A percentile compares a stretch with the other conserved stretches of the same genome.
phyloP scores from a whole-genome alignment of 2,113 vertebrate genomes.

The Sterna hirundo region DNA sequence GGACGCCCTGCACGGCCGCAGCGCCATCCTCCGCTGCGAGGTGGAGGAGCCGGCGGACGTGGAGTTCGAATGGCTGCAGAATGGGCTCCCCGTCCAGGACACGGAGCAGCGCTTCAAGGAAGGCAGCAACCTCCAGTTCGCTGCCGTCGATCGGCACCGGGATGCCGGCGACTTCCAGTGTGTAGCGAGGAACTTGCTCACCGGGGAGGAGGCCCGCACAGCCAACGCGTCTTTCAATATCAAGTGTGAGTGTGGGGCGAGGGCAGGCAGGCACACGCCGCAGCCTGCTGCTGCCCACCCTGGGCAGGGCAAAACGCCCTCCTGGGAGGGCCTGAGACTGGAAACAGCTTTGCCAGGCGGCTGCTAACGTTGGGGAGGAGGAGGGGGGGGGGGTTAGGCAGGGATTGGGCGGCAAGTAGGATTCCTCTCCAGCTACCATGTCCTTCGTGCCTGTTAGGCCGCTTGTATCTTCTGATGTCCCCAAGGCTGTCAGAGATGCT shows the following conservation, averaged over 20 bases:
- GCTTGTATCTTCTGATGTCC: neutral
- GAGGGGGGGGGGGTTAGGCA: neutral
- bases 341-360: neutral
- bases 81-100: conserved; percentile 74
- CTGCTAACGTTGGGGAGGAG: neutral
- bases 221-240: conserved; percentile 93
- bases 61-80: conserved; percentile 83
- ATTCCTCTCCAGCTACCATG: neutral
- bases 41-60: conserved; percentile 74
- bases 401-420: accelerated
- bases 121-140: conserved; percentile 91
- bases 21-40: conserved; percentile 95
- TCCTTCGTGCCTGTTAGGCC: neutral
- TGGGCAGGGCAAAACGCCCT: accelerated
- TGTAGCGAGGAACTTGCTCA: conserved; percentile 70
- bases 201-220: conserved; percentile 77
- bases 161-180: conserved; percentile 91
- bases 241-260: conserved; percentile 86
- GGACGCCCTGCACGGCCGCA: conserved; percentile 92
- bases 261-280: accelerated
- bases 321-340: neutral
- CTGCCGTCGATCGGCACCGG: conserved; percentile 82
- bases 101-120: conserved; percentile 86
- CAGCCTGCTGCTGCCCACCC: neutral
- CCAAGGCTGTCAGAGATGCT: neutral